Conservation (phyloP, 2,113 vertebrate genomes). For the Benitochromis conjunctus region DNA sequence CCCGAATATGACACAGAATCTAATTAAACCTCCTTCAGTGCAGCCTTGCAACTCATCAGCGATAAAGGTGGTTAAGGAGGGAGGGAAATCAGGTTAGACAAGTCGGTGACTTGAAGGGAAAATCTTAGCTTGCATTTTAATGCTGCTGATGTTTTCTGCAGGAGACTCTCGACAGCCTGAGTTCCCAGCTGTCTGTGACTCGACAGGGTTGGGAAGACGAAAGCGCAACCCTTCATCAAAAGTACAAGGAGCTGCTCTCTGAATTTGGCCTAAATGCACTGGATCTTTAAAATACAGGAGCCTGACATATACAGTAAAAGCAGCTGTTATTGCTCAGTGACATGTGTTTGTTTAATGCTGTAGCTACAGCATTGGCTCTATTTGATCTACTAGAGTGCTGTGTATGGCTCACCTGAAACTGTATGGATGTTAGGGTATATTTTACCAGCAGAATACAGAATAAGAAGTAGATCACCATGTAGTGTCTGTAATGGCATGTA, state of each 20-base stretch:
- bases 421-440: background rate
- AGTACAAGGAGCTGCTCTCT: constrained; percentile 62
- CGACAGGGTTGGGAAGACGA: constrained; percentile 56
- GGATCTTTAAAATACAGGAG: constrained; percentile 41
- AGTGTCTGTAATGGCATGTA: constrained; percentile 37
- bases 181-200: constrained; percentile 55
- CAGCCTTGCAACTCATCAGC: constrained; percentile 3
- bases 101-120: background rate
- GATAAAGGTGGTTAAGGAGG: background rate
- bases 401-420: background rate
- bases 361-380: background rate
- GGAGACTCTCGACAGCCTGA: constrained; percentile 70
- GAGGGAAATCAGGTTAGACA: background rate
- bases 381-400: background rate
- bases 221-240: constrained; percentile 15
- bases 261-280: constrained; percentile 71
- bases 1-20: background rate
- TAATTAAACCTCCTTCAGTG: constrained; percentile 25
- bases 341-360: background rate
- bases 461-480: background rate
- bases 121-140: background rate
- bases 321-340: background rate
- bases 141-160: constrained; percentile 22
- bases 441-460: background rate
- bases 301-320: background rate